Evolutionary conservation across 2,797 vertebrate species (phyloP).

Genomic region (Morelia viridis): DNA sequence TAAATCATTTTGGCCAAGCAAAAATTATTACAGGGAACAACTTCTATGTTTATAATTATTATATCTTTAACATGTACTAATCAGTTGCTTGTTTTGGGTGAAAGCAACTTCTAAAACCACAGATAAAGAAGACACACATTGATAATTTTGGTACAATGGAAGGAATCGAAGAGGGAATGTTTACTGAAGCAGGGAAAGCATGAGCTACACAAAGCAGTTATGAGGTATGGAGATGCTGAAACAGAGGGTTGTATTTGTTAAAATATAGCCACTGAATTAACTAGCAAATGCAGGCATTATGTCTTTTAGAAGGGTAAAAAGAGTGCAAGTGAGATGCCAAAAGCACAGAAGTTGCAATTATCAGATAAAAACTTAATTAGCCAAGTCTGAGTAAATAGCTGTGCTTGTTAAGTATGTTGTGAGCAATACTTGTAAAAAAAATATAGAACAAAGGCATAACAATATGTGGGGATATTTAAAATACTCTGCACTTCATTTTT

Average conservation of each 20-base stretch:
- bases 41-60: neutral
- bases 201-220: neutral
- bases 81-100: neutral
- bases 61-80: neutral
- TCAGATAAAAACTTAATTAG: conserved; percentile 17
- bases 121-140: neutral
- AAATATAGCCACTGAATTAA: conserved; percentile 21
- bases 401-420: neutral
- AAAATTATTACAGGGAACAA: neutral
- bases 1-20: neutral
- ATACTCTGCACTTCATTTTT: neutral
- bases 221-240: conserved; percentile 20
- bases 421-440: neutral
- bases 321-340: neutral
- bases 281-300: neutral
- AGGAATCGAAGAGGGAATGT: conserved; percentile 13
- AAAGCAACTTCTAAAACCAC: neutral
- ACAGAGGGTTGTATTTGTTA: neutral
- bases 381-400: conserved; percentile 19
- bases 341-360: conserved; percentile 29
- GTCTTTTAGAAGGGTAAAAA: conserved; percentile 14
- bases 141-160: neutral
- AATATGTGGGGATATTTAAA: neutral
- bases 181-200: neutral
- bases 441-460: neutral